These are phyloP conservation scores for Porites rus DNA, from an alignment of 92 coral and sea anemone genomes.

Conservation along the genomic window DNA sequence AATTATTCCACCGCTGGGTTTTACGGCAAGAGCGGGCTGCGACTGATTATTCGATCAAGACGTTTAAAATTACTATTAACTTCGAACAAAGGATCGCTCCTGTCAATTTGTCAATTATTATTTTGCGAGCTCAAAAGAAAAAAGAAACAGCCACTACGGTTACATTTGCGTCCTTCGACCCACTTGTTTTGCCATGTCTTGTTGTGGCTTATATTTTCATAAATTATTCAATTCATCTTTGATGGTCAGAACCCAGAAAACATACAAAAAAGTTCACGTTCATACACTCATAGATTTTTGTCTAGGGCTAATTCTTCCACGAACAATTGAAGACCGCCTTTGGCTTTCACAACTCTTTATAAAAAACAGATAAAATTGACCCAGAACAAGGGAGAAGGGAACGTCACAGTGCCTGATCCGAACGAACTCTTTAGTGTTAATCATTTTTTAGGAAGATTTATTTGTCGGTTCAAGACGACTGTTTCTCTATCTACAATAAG, in stretches of 20 bases:
- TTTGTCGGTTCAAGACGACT: background rate
- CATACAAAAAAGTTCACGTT: background rate
- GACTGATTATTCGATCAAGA: background rate
- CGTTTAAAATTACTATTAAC: constrained; percentile 3
- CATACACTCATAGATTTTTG: constrained; percentile 27
- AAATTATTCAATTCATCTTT: constrained; percentile 45
- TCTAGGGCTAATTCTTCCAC: constrained; percentile 19
- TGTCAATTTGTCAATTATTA: too few relatives aligned
- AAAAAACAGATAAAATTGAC: background rate
- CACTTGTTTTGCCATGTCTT: constrained; percentile 43
- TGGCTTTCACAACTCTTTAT: background rate
- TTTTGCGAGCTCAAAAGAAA: too few relatives aligned
- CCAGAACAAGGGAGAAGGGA: background rate
- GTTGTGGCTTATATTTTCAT: constrained; percentile 56
- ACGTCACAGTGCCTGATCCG: background rate
- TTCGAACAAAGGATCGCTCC: too few relatives aligned
- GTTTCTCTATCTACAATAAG: background rate
- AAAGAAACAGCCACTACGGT: background rate
- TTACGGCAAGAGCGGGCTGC: background rate
- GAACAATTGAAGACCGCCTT: background rate
- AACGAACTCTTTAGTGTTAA: constrained; percentile 13
- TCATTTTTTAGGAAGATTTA: constrained; percentile 3
- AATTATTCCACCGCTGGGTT: constrained; percentile 10
- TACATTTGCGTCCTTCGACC: constrained; percentile 13
- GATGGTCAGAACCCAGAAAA: constrained; percentile 30